Evolutionary conservation across 1,140 invertebrate species (phyloP).

Genomic region (Dendroctonus valens): DNA sequence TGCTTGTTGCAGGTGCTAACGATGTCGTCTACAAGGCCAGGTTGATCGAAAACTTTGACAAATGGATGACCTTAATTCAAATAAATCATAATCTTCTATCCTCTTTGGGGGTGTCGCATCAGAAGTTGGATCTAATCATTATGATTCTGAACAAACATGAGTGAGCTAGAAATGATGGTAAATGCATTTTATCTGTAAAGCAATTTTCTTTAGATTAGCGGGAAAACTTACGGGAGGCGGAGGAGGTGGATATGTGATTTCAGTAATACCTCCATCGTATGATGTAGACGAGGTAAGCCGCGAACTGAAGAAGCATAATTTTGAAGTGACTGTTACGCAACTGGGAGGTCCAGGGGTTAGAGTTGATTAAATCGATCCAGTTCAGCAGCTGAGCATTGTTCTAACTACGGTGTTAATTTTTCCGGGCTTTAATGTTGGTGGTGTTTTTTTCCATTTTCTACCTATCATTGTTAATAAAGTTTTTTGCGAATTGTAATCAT

Average conservation of each 20-base stretch:
- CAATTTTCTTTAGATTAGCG: constrained; percentile 53
- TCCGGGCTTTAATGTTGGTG: not conserved
- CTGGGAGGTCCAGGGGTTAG: constrained; percentile 54
- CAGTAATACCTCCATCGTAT: constrained; percentile 51
- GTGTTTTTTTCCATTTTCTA: constrained; percentile 7
- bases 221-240: constrained; percentile 93
- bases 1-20: not conserved
- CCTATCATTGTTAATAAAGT: not conserved
- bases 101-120: constrained; percentile 84
- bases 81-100: constrained; percentile 86
- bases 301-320: constrained; percentile 49
- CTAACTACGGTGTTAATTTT: no score
- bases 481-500: not conserved
- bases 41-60: constrained; percentile 7
- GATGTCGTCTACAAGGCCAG: constrained; percentile 25
- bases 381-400: no score
- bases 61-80: constrained; percentile 66
- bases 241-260: constrained; percentile 81
- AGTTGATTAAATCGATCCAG: constrained; percentile 23
- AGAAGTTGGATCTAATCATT: constrained; percentile 77
- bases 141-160: constrained; percentile 65
- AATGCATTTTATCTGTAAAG: not conserved
- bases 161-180: constrained; percentile 2
- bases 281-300: constrained; percentile 40
- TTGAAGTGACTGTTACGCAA: constrained; percentile 50